These are phyloP conservation scores for Pecten maximus DNA, from an alignment of 2,888 invertebrate species.

Conservation along the genomic window DNA sequence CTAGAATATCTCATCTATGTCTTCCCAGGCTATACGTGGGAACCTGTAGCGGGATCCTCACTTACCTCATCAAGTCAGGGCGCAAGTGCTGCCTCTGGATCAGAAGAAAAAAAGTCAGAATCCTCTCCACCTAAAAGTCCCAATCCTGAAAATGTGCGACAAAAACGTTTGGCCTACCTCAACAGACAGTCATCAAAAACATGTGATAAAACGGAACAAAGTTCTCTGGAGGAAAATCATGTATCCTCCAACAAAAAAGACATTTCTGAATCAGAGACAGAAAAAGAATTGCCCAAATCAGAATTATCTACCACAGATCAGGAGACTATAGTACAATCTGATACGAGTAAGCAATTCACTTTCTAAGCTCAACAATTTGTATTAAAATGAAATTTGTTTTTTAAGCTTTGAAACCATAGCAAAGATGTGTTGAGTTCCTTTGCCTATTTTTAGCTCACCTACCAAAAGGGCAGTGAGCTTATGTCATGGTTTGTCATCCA, in stretches of 20 bases:
- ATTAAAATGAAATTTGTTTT: too few relatives aligned
- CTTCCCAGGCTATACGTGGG: slow-evolving; percentile 13
- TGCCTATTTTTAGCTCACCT: too few relatives aligned
- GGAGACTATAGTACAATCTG: not conserved
- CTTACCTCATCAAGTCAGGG: not conserved
- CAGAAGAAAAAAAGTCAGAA: not conserved
- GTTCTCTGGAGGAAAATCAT: not conserved
- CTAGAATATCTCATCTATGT: too few relatives aligned
- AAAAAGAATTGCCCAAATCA: not conserved
- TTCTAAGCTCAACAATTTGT: too few relatives aligned
- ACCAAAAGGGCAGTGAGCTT: too few relatives aligned
- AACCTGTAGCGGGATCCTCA: not conserved
- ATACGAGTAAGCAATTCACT: not conserved
- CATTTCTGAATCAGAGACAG: not conserved
- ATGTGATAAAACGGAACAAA: slow-evolving; percentile 36
- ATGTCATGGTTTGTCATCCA: too few relatives aligned
- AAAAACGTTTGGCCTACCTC: slow-evolving; percentile 72
- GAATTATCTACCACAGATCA: not conserved
- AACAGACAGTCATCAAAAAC: slow-evolving; percentile 49
- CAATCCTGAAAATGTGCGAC: slow-evolving; percentile 69
- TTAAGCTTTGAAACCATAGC: too few relatives aligned
- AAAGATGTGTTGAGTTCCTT: too few relatives aligned
- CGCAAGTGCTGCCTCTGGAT: slow-evolving; percentile 27
- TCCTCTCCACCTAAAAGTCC: slow-evolving; percentile 6
- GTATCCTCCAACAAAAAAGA: not conserved